phyloP scores from a whole-genome alignment of 1,140 invertebrate species.

The Panagrolaimus sp. region DNA sequence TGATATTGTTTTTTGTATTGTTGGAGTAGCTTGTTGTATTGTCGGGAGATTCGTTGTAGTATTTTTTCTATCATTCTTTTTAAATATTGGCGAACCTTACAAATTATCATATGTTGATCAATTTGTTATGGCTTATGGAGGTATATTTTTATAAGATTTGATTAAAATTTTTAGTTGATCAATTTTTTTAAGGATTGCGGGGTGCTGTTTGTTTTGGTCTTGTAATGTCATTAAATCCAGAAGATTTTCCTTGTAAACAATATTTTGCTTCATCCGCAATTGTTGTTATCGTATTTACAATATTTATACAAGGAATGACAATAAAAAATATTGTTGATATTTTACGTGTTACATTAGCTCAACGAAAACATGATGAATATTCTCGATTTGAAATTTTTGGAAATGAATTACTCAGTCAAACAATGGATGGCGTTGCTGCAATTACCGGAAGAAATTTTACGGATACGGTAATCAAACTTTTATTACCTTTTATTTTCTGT shows the following conservation, averaged over 20 bases:
- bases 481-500: not conserved
- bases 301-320: conserved; percentile 24
- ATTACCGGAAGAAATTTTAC: conserved; percentile 7
- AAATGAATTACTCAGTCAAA: not conserved
- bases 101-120: conserved; percentile 20
- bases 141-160: too few relatives aligned
- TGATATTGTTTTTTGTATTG: conserved; percentile 16
- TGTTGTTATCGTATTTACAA: conserved; percentile 21
- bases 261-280: conserved; percentile 21
- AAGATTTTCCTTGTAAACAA: conserved; percentile 19
- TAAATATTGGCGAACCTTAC: conserved; percentile 15
- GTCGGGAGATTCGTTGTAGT: conserved; percentile 15
- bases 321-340: conserved; percentile 21
- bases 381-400: conserved; percentile 8
- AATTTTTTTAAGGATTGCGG: conserved; percentile 2
- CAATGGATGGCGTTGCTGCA: conserved; percentile 11
- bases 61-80: conserved; percentile 19
- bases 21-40: conserved; percentile 18
- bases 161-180: too few relatives aligned
- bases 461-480: not conserved
- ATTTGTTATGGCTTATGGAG: conserved; percentile 27
- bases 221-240: conserved; percentile 17
- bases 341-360: conserved; percentile 8
- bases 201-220: conserved; percentile 27
- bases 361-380: conserved; percentile 11